phyloP scores from a whole-genome alignment of 2,888 invertebrate genomes.

The Zygothrica quintamaculata region DNA sequence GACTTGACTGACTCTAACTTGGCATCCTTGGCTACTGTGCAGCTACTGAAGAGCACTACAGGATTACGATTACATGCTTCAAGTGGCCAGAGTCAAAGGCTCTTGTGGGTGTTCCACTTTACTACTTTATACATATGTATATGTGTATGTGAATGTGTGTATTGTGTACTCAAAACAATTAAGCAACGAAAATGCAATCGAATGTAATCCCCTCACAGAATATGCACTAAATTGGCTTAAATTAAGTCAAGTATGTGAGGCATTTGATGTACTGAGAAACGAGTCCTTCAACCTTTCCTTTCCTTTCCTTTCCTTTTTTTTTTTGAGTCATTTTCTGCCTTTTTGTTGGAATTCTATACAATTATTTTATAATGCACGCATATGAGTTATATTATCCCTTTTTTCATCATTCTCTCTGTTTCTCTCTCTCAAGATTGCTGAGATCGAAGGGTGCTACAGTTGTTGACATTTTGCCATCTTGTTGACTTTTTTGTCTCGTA shows the following conservation, averaged over 20 bases:
- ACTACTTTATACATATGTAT: slow-evolving; percentile 45
- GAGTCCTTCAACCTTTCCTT: slow-evolving; percentile 13
- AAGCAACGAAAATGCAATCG: slow-evolving; percentile 49
- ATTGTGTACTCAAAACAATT: slow-evolving; percentile 60
- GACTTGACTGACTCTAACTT: too few species aligned
- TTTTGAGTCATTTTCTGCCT: not conserved
- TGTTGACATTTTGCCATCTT: slow-evolving; percentile 64
- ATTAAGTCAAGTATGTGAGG: slow-evolving; percentile 84
- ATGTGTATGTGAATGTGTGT: slow-evolving; percentile 30
- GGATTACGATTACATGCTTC: slow-evolving; percentile 66
- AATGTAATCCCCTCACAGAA: slow-evolving; percentile 65
- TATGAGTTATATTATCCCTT: slow-evolving; percentile 72
- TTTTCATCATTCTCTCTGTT: slow-evolving; percentile 43
- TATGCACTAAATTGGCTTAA: slow-evolving; percentile 84
- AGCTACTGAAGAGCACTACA: slow-evolving; percentile 43
- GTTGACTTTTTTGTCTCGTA: slow-evolving; percentile 81
- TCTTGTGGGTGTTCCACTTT: slow-evolving; percentile 75
- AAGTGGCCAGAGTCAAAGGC: slow-evolving; percentile 64
- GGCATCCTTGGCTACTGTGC: slow-evolving; percentile 48
- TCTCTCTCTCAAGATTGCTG: too few species aligned
- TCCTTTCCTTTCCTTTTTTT: slow-evolving; percentile 1
- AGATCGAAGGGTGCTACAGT: slow-evolving; percentile 43
- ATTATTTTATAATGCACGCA: slow-evolving; percentile 57
- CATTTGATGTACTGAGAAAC: slow-evolving; percentile 28
- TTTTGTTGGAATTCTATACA: slow-evolving; percentile 29